Evolutionary conservation across 2,113 vertebrate species (phyloP).

Genomic region (Thinocorus orbignyianus): DNA sequence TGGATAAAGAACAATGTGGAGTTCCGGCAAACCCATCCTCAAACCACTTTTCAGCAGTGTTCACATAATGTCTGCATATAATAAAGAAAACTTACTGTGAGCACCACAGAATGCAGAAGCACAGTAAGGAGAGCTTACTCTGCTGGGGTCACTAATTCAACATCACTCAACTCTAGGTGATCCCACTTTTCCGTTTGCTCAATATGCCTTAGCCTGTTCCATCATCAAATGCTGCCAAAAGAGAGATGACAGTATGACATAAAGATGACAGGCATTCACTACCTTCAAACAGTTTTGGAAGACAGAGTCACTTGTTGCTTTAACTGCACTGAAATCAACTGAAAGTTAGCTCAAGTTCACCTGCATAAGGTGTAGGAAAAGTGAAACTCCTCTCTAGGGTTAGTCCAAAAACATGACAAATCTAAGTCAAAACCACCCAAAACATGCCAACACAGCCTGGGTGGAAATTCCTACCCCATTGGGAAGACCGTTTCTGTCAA

Average conservation of each 20-base stretch:
- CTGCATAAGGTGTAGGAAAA: neutral
- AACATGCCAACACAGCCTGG: neutral
- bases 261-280: neutral
- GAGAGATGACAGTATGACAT: neutral
- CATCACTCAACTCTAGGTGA: neutral
- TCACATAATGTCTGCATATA: neutral
- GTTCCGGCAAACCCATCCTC: neutral
- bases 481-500: neutral
- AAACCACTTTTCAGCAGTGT: neutral
- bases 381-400: neutral
- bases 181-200: neutral
- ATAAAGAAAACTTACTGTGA: neutral
- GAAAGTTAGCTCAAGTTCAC: neutral
- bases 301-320: neutral
- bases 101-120: neutral
- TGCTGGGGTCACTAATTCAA: neutral
- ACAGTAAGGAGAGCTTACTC: neutral
- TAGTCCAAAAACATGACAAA: neutral
- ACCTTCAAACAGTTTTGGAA: neutral
- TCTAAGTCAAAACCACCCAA: neutral
- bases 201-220: neutral
- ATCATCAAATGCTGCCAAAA: neutral
- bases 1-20: neutral
- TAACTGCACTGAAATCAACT: accelerated
- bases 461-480: neutral